Percentiles rank a stretch among this genome's conserved stretches.
Evolutionary conservation across 1,140 invertebrate genomes (phyloP).

Genomic region (Eurosta solidaginis): DNA sequence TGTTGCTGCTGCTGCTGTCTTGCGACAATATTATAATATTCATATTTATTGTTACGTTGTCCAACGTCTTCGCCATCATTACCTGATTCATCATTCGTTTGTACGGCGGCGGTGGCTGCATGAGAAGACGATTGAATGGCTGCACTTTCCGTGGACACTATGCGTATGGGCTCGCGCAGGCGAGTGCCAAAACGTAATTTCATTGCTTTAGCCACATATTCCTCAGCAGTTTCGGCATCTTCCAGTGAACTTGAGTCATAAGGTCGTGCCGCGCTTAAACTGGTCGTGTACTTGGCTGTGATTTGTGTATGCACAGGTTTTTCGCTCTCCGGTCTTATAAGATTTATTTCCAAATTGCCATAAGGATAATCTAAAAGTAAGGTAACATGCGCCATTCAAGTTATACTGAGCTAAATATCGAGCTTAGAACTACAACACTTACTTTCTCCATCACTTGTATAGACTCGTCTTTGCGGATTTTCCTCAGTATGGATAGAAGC

Average conservation of each 20-base stretch:
- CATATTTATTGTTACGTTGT: neutral
- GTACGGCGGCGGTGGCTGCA: neutral
- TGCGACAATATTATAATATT: neutral
- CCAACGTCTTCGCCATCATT: neutral
- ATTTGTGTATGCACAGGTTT: constrained; percentile 35
- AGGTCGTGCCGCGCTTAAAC: constrained; percentile 37
- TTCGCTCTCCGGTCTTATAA: constrained; percentile 49
- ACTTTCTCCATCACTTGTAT: constrained; percentile 28
- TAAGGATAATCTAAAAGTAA: constrained; percentile 44
- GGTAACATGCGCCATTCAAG: neutral
- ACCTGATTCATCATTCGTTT: neutral
- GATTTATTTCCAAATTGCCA: constrained; percentile 48
- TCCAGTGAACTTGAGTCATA: constrained; percentile 42
- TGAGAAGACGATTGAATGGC: neutral
- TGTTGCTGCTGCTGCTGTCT: neutral
- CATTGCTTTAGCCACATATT: constrained; percentile 56
- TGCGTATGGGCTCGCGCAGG: constrained; percentile 42
- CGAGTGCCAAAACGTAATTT: constrained; percentile 45
- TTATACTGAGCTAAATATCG: neutral
- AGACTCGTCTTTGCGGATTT: constrained; percentile 39
- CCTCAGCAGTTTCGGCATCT: constrained; percentile 52
- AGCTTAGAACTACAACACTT: neutral
- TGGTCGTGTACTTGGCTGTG: constrained; percentile 39
- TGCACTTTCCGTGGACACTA: constrained; percentile 20
- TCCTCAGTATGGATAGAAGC: constrained; percentile 38